Conservation (phyloP, 2,797 vertebrate species). For the Alca torda region DNA sequence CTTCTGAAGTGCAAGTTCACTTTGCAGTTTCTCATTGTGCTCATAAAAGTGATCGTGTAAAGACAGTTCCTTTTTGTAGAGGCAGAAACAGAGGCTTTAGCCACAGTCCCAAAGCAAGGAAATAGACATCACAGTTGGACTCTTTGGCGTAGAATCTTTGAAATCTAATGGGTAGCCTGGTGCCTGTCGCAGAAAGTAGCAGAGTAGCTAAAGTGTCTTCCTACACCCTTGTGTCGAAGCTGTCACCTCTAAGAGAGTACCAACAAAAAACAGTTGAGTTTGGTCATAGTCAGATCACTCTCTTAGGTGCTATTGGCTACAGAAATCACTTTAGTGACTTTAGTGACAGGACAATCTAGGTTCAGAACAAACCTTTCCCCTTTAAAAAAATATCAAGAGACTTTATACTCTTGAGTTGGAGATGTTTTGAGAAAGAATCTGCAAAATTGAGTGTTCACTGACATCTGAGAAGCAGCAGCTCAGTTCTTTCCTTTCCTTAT, state of each 20-base stretch:
- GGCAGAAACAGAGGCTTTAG: not conserved
- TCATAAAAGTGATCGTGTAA: not conserved
- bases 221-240: not conserved
- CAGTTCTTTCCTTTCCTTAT: not conserved
- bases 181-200: not conserved
- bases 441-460: not conserved
- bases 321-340: not conserved
- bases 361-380: not conserved
- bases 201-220: not conserved
- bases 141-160: not conserved
- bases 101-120: not conserved
- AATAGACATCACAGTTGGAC: not conserved
- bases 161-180: not conserved
- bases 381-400: not conserved
- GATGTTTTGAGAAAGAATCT: not conserved
- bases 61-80: not conserved
- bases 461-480: not conserved
- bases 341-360: not conserved
- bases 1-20: slow-evolving; percentile 37
- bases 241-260: not conserved
- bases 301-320: not conserved
- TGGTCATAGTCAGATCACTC: not conserved
- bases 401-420: not conserved
- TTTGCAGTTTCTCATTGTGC: slow-evolving; percentile 7
- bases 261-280: not conserved